Evolutionary conservation across 2,888 invertebrate species (phyloP).

Genomic region (Drosophila pegasa): DNA sequence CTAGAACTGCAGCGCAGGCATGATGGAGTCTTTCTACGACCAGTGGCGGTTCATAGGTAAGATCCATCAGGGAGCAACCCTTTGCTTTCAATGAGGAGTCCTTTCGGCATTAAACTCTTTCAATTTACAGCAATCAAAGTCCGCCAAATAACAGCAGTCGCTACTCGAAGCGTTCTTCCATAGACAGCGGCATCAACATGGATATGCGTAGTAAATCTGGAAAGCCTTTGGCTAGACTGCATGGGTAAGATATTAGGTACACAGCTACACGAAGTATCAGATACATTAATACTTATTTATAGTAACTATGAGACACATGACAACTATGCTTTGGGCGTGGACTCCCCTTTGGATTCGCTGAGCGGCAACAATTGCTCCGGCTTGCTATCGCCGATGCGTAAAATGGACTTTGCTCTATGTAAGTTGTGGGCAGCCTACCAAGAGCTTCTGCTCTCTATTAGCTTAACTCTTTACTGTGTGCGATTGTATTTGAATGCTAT

Average conservation of each 20-base stretch:
- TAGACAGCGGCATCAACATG: slow-evolving; percentile 93
- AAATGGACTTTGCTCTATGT: slow-evolving; percentile 95
- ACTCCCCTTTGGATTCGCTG: slow-evolving; percentile 84
- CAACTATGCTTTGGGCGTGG: slow-evolving; percentile 84
- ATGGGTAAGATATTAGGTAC: slow-evolving; percentile 76
- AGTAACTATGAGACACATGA: slow-evolving; percentile 85
- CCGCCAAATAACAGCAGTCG: slow-evolving; percentile 83
- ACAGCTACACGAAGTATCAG: not conserved
- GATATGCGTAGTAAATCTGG: slow-evolving; percentile 85
- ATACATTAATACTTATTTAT: not conserved
- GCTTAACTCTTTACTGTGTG: slow-evolving; percentile 21
- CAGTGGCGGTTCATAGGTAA: slow-evolving; percentile 88
- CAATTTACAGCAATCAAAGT: slow-evolving; percentile 82
- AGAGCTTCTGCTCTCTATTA: not conserved
- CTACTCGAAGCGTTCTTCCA: slow-evolving; percentile 90
- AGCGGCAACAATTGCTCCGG: slow-evolving; percentile 74
- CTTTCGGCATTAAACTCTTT: too few relatives aligned
- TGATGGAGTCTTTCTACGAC: slow-evolving; percentile 90
- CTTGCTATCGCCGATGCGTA: slow-evolving; percentile 87
- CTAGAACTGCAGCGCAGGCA: slow-evolving; percentile 85
- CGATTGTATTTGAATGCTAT: slow-evolving; percentile 7
- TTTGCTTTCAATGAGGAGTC: too few relatives aligned
- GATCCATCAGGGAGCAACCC: too few relatives aligned
- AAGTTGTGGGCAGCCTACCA: slow-evolving; percentile 85
- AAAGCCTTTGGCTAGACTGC: slow-evolving; percentile 85